phyloP scores from a whole-genome alignment of 2,797 vertebrate species.

The Loris lydekkerianus region DNA sequence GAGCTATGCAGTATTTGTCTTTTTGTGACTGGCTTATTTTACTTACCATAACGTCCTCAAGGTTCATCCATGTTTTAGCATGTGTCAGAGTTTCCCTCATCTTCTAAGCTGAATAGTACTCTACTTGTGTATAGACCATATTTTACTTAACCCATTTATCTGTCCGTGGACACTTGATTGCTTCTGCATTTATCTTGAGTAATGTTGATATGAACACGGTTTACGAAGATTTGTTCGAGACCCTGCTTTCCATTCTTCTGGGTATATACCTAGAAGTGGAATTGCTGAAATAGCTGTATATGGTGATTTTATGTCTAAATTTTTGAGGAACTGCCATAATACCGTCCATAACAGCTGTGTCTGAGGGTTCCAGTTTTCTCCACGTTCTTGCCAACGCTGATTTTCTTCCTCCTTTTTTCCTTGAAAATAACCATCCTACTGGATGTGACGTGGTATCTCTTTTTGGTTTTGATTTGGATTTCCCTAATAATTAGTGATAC shows the following conservation, averaged over 20 bases:
- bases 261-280: not conserved
- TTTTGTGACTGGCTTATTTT: not conserved
- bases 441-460: no score
- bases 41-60: not conserved
- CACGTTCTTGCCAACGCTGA: not conserved
- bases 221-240: not conserved
- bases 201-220: not conserved
- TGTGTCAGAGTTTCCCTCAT: not conserved
- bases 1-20: not conserved
- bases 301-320: not conserved
- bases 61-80: not conserved
- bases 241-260: not conserved
- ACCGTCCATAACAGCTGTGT: not conserved
- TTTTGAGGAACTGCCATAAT: not conserved
- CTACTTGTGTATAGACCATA: accelerated
- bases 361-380: not conserved
- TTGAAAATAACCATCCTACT: not conserved
- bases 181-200: not conserved
- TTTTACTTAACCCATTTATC: not conserved
- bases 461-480: not conserved
- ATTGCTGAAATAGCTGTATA: not conserved
- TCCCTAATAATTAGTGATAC: no score
- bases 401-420: not conserved
- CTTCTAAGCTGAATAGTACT: not conserved
- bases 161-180: not conserved